These are phyloP conservation scores for Agrotis ipsilon DNA, from an alignment of 2,888 invertebrate genomes.

Conservation along the genomic window DNA sequence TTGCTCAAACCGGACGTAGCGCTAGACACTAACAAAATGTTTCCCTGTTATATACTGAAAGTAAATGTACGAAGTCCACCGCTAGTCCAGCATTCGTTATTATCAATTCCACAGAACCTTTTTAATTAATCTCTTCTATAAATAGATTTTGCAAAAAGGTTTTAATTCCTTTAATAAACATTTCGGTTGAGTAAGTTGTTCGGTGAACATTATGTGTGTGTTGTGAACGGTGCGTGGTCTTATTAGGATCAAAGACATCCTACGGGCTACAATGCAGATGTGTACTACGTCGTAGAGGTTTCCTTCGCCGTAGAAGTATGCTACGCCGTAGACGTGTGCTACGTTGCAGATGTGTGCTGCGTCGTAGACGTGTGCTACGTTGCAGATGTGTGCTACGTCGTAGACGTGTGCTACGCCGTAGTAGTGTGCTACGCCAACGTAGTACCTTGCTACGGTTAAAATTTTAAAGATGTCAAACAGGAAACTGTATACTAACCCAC, in stretches of 20 bases:
- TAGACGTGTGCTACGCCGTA: neutral
- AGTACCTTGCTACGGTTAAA: too few species aligned
- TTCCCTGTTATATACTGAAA: too few species aligned
- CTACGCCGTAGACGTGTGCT: constrained; percentile 7
- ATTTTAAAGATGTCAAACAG: too few species aligned
- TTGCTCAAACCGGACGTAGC: too few species aligned
- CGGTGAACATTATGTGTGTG: constrained; percentile 30
- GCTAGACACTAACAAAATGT: too few species aligned
- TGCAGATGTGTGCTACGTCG: constrained; percentile 19
- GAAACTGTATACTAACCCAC: too few species aligned
- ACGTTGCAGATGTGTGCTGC: too few species aligned
- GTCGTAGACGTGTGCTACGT: constrained; percentile 9
- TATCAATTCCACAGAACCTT: too few species aligned
- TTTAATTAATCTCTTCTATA: too few species aligned
- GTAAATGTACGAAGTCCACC: too few species aligned
- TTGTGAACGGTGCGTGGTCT: constrained; percentile 3
- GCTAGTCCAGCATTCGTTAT: too few species aligned
- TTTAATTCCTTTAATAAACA: constrained; percentile 8
- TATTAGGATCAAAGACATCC: constrained; percentile 34
- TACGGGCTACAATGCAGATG: constrained; percentile 15
- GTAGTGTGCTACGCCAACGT: too few species aligned
- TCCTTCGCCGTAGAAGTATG: constrained; percentile 22
- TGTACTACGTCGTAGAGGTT: constrained; percentile 19
- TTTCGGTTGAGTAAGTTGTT: constrained; percentile 23
- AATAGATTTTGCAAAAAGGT: constrained; percentile 1